Evolutionary conservation across 2,888 invertebrate genomes (phyloP).

Genomic region (Cancer borealis): DNA sequence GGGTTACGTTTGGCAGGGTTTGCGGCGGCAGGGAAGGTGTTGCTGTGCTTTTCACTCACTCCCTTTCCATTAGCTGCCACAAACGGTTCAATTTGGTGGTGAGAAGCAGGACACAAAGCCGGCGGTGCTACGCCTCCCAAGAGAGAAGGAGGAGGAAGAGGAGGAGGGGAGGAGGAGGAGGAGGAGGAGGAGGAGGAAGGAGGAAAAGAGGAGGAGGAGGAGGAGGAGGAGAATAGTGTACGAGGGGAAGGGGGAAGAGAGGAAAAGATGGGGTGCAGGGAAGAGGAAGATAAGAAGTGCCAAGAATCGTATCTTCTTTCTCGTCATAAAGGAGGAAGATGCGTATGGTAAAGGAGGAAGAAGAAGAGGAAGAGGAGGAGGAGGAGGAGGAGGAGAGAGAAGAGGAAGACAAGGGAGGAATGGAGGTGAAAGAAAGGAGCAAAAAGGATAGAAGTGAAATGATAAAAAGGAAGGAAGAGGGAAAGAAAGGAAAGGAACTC

Average conservation of each 20-base stretch:
- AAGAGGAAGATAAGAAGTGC: slow-evolving; percentile 1
- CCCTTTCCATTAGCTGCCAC: slow-evolving; percentile 73
- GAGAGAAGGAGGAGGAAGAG: not conserved
- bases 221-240: not conserved
- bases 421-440: not conserved
- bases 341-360: not conserved
- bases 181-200: slow-evolving; percentile 17
- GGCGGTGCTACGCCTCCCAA: slow-evolving; percentile 46
- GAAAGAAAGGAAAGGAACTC: not conserved
- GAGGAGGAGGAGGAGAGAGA: not conserved
- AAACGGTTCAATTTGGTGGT: slow-evolving; percentile 71
- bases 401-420: not conserved
- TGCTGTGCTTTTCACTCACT: slow-evolving; percentile 68
- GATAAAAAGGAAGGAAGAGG: not conserved
- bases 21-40: not conserved
- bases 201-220: not conserved
- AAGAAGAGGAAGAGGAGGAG: not conserved
- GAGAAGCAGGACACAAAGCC: slow-evolving; percentile 59
- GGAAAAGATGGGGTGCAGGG: not conserved
- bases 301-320: not conserved
- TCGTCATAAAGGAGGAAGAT: not conserved
- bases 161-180: not conserved
- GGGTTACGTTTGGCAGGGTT: not conserved
- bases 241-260: not conserved
- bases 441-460: too few species aligned